Evolutionary conservation across 2,113 vertebrate species (phyloP), one percentile per base, ranked within the genome.

Genomic region (Apodemus sylvaticus): DNA sequence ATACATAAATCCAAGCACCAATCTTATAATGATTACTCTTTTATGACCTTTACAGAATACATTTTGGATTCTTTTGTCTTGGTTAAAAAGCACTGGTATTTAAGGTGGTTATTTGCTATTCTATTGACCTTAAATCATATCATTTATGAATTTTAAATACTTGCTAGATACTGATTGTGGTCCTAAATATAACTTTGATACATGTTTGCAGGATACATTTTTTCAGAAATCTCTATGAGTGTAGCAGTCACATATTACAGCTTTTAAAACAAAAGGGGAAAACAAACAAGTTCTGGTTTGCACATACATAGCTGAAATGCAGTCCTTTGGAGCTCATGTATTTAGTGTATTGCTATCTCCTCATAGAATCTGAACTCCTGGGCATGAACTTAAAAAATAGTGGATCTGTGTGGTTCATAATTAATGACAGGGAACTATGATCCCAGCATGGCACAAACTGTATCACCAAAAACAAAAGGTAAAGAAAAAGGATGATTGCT

Each of bases 361-460:
- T 97, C 92, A 97, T 93, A 96, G 94, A 97, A 53, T 96, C 97
- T 97, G 96, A 95, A 77, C 93, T 98, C 66, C 12, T 53, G 89
- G 90, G 89, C 89, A 95, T 93, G 92, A 97, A 89, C 95, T 42
- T 42, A 5, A 17, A 42, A 78, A 19, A 48, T 14, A 79, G 87
- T 89, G 51, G 91, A 87, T 96, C 93, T 98, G 93, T 42, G 86
- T 96, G 95, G 92, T 98, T 97, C 98, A 98, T 98, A 98, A 98
- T 99, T 99, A 98, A 98, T 98, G 98, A 98, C 97, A 98, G 91
- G 86, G 95, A 98, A 97, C 97, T 98, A 82, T 98, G 98, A 98
- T 98, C 96, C 94, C 95, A 77, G 97, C 95, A 91, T 94, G 97
- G 98, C 98, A 98, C 5, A 1, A 97, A 96, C 96, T 97, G 55